Conservation (phyloP, 30 jellyfish, hydroid and myxozoan species). For the Cassiopea xamachana region DNA sequence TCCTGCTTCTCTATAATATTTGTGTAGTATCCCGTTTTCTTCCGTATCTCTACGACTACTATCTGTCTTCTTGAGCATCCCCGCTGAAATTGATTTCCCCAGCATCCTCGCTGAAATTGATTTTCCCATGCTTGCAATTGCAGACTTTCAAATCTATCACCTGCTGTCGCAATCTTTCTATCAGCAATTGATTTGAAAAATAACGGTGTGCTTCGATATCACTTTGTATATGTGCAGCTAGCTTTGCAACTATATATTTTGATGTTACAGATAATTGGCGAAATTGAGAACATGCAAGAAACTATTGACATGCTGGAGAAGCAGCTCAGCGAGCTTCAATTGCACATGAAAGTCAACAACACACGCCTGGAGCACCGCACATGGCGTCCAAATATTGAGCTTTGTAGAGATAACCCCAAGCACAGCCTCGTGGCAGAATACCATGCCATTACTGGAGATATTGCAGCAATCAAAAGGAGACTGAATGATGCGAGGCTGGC, state of each 20-base stretch:
- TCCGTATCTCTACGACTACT: too few relatives aligned
- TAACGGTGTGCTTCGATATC: too few relatives aligned
- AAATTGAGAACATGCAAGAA: conserved; percentile 71
- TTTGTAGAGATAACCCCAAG: conserved; percentile 72
- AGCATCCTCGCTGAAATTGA: too few relatives aligned
- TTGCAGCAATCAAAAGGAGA: conserved; percentile 71
- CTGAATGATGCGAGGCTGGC: conserved; percentile 73
- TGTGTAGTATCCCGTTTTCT: too few relatives aligned
- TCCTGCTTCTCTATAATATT: too few relatives aligned
- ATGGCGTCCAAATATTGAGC: conserved; percentile 78
- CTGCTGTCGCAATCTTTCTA: too few relatives aligned
- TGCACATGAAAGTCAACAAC: conserved; percentile 73
- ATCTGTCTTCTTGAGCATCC: too few relatives aligned
- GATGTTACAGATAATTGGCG: conserved; percentile 49
- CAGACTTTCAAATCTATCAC: too few relatives aligned
- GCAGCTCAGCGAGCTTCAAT: conserved; percentile 59
- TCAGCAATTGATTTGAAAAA: too few relatives aligned
- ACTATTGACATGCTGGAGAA: conserved; percentile 68
- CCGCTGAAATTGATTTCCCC: too few relatives aligned
- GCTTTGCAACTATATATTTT: background rate
- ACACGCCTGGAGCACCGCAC: conserved; percentile 76
- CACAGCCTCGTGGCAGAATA: conserved; percentile 76
- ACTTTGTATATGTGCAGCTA: background rate
- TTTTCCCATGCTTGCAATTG: too few relatives aligned
- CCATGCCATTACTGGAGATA: conserved; percentile 71